Base-by-base conservation (phyloP, 2,113 vertebrate species). In the Sinocyclocheilus grahami region DNA sequence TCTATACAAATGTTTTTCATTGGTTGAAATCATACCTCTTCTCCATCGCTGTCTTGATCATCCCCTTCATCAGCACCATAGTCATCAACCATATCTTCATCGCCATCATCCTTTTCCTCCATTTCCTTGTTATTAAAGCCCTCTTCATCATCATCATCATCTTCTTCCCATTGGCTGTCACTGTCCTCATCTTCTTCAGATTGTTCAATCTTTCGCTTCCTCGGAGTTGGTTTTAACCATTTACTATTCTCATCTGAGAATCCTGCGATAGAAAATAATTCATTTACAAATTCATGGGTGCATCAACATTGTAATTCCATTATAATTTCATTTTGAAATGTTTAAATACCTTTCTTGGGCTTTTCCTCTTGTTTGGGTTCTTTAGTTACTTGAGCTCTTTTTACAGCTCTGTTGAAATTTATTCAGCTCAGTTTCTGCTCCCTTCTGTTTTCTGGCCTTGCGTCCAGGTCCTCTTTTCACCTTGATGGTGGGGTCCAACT, bases 371-470 rank as follows among this genome's bases (percentile, higher is more conserved):
- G 24, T 55, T 63, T 85, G 33, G 27, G 85, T 83, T 24, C 69
- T 84, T 91, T 86, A 4, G 91, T 27, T 13, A 90, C 91, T 80
- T 92, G 90, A 51, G 78, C 76, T 91, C 94, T 93, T 90, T 95
- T 95, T 82, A 89, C 91, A 90, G 93, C 94, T 87, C 95, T 96
- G 91, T 79, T 82, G 72, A 90, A 5, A 81, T 16, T 58, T 3
- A 65, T 72, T 0, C 27, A 27, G 27, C 27, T 27, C 27, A 27
- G 27, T 95, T 91, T 99, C 98, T 0, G 98, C 97, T 5, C 98
- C 97, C 14, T 95, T 93, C 90, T 99, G 98, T 88, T 99, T 99
- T 60, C 92, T 95, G 69, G 97, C 84, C 89, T 99, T 99, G 16
- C 95, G 96, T 48, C 98, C 98, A 0, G 97, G 98, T 3, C 98